Conservation (phyloP, 1,140 invertebrate species). For the Mylabris phalerata region DNA sequence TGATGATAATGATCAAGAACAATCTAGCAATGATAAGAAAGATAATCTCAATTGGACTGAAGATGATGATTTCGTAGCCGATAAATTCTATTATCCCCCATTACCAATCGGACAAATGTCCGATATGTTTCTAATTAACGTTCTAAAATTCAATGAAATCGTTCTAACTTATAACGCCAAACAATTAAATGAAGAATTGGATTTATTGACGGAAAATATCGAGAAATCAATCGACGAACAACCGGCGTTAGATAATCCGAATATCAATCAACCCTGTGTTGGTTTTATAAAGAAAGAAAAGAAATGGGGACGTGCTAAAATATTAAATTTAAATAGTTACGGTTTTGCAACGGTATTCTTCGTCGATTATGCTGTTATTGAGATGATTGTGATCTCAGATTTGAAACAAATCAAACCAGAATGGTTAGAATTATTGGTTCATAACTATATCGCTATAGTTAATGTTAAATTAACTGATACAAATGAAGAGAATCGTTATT, state of each 20-base stretch:
- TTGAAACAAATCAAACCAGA: slow-evolving; percentile 15
- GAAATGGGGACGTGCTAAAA: slow-evolving; percentile 16
- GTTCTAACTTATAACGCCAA: too few species aligned
- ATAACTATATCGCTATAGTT: slow-evolving; percentile 13
- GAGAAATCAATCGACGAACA: neutral
- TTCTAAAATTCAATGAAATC: too few species aligned
- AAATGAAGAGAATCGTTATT: neutral
- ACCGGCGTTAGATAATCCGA: neutral
- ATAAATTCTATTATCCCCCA: too few species aligned
- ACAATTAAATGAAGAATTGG: neutral
- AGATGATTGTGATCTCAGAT: slow-evolving; percentile 10
- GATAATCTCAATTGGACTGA: too few species aligned
- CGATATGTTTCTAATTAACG: too few species aligned
- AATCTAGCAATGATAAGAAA: too few species aligned
- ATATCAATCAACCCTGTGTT: neutral
- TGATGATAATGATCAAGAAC: too few species aligned
- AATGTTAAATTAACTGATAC: slow-evolving; percentile 13
- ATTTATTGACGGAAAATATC: neutral
- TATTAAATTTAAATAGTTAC: slow-evolving; percentile 9
- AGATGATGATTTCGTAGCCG: too few species aligned
- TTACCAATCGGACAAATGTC: too few species aligned
- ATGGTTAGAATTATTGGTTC: slow-evolving; percentile 16
- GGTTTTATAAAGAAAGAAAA: neutral
- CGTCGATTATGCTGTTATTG: slow-evolving; percentile 25
- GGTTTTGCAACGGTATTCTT: slow-evolving; percentile 20